A percentile compares a stretch with the other conserved stretches of the same genome.
These are phyloP conservation scores for Brachypodius melanocephalos DNA, from an alignment of 2,113 vertebrate genomes.

Conservation along the genomic window DNA sequence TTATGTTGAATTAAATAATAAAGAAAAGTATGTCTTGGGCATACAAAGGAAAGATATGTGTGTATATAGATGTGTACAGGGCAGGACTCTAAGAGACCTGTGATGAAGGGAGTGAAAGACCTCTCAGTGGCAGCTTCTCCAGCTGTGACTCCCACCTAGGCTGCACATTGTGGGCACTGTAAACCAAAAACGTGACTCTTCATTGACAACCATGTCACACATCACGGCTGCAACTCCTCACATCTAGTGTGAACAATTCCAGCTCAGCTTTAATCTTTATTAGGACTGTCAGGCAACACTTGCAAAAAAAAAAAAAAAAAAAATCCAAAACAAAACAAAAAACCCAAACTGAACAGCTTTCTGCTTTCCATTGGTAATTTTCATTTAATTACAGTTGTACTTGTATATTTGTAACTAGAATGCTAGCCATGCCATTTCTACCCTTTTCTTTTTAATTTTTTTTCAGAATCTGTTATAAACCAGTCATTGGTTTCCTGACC, in stretches of 20 bases:
- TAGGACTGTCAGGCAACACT: background rate
- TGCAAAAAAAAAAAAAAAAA: background rate
- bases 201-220: background rate
- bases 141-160: slow-evolving; percentile 13
- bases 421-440: background rate
- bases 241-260: background rate
- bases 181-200: background rate
- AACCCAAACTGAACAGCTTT: background rate
- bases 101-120: background rate
- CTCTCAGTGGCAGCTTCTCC: background rate
- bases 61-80: background rate
- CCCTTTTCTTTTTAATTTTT: background rate
- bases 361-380: background rate
- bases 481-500: background rate
- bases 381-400: background rate
- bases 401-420: background rate
- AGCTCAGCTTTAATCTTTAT: background rate
- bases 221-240: background rate
- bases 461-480: background rate
- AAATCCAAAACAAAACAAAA: background rate
- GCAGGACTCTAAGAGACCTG: background rate
- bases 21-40: background rate
- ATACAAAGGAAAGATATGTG: background rate
- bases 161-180: background rate
- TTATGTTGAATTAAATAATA: background rate